Conservation (phyloP, 2,113 vertebrate genomes). For the Ibidorhyncha struthersii region DNA sequence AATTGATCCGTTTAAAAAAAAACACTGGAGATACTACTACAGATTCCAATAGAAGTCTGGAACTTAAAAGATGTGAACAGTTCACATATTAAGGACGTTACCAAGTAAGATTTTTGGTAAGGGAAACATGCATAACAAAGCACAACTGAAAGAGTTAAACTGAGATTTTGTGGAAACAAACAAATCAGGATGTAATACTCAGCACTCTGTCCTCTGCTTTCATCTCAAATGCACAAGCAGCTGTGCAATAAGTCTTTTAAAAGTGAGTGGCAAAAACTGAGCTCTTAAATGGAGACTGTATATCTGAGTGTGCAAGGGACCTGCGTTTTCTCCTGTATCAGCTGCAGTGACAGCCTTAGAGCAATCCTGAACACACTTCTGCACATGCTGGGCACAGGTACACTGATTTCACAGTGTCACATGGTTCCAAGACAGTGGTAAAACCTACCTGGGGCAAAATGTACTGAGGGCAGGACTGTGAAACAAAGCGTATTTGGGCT, state of each 20-base stretch:
- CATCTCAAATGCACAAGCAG: not conserved
- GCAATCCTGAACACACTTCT: not conserved
- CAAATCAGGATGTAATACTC: not conserved
- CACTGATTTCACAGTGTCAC: too few species aligned
- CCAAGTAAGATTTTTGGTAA: not conserved
- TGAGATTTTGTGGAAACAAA: not conserved
- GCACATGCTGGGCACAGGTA: not conserved
- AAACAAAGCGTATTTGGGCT: not conserved
- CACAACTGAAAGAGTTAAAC: not conserved
- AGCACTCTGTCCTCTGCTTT: not conserved
- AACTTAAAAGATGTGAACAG: not conserved
- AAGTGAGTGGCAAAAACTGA: not conserved
- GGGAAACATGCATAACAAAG: not conserved
- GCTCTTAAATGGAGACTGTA: too few species aligned
- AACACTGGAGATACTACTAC: not conserved
- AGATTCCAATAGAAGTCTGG: not conserved
- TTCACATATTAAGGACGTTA: not conserved
- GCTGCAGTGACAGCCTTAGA: not conserved
- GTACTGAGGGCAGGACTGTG: not conserved
- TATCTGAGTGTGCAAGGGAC: too few species aligned
- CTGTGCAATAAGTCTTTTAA: too few species aligned
- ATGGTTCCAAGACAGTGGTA: not conserved
- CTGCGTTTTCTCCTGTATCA: not conserved
- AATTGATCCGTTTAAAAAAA: not conserved
- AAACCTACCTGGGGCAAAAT: not conserved